Percentiles rank a stretch among this genome's conserved stretches.
phyloP scores from a whole-genome alignment of 2,888 invertebrate species.

The Halocaridina rubra region DNA sequence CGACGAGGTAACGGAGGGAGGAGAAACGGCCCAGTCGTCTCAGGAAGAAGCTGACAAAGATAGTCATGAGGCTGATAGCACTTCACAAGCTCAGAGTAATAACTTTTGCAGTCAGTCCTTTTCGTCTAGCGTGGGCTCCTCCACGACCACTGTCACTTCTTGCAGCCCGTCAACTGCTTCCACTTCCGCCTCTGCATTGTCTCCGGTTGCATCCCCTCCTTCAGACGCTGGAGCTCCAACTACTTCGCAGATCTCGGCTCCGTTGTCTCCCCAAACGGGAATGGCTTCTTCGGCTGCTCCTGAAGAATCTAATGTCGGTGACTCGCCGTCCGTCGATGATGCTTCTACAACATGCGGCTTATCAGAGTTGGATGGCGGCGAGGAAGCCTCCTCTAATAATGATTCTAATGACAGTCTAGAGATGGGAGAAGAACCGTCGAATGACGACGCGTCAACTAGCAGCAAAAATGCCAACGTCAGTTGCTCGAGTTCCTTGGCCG shows the following conservation, averaged over 20 bases:
- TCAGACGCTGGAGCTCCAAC: neutral
- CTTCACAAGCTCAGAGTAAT: constrained; percentile 28
- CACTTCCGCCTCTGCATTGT: neutral
- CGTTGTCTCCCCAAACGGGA: neutral
- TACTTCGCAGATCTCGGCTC: neutral
- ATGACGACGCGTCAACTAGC: too few relatives aligned
- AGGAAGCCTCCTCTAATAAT: neutral
- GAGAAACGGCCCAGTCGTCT: too few relatives aligned
- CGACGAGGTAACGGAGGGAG: neutral
- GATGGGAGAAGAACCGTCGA: too few relatives aligned
- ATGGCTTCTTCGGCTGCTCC: neutral
- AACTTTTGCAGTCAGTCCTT: neutral
- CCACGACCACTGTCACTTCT: neutral
- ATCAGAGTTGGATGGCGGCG: neutral
- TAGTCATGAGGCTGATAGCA: constrained; percentile 51
- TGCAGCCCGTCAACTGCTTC: neutral
- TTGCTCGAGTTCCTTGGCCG: neutral
- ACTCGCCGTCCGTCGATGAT: neutral
- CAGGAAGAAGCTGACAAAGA: constrained; percentile 5
- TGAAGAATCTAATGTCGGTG: neutral
- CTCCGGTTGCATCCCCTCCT: neutral
- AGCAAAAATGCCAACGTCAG: too few relatives aligned
- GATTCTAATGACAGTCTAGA: neutral
- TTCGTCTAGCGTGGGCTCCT: neutral
- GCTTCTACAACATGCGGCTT: neutral